Percentiles rank a stretch among this genome's conserved stretches.
Evolutionary conservation across 1,140 invertebrate species (phyloP).

Genomic region (Helicoverpa armigera): DNA sequence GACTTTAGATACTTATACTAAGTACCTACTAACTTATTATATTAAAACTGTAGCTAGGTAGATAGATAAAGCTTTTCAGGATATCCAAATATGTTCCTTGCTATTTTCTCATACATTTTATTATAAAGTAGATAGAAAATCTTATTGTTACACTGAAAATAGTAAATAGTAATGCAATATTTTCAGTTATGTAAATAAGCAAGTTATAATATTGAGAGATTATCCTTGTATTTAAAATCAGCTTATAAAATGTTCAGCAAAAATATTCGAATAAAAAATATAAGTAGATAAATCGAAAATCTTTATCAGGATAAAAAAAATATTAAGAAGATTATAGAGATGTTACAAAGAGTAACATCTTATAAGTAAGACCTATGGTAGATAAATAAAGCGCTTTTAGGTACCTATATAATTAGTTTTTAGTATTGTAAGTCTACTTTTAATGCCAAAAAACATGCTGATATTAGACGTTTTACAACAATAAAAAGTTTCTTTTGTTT

Average conservation of each 20-base stretch:
- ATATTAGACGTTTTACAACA: too few species aligned
- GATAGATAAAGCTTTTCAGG: slow-evolving; percentile 21
- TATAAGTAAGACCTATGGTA: background rate
- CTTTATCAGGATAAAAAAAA: background rate
- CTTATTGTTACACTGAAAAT: background rate
- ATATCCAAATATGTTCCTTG: slow-evolving; percentile 17
- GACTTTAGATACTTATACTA: background rate
- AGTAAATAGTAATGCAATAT: too few species aligned
- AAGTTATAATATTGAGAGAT: too few species aligned
- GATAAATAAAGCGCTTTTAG: background rate
- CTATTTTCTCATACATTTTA: background rate
- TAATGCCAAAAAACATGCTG: too few species aligned
- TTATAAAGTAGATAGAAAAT: slow-evolving; percentile 9
- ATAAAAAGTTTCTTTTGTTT: too few species aligned
- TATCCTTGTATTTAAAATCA: background rate
- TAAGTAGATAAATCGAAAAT: background rate
- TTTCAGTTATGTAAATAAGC: too few species aligned
- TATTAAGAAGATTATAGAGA: background rate
- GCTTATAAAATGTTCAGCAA: background rate
- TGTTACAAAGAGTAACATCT: background rate
- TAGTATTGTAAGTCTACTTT: background rate
- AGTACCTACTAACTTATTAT: background rate
- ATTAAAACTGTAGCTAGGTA: background rate
- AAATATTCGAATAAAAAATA: background rate
- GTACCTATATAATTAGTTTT: background rate